These are phyloP conservation scores for Cryptocephalus primarius DNA, from an alignment of 2,888 invertebrate species.

Conservation along the genomic window DNA sequence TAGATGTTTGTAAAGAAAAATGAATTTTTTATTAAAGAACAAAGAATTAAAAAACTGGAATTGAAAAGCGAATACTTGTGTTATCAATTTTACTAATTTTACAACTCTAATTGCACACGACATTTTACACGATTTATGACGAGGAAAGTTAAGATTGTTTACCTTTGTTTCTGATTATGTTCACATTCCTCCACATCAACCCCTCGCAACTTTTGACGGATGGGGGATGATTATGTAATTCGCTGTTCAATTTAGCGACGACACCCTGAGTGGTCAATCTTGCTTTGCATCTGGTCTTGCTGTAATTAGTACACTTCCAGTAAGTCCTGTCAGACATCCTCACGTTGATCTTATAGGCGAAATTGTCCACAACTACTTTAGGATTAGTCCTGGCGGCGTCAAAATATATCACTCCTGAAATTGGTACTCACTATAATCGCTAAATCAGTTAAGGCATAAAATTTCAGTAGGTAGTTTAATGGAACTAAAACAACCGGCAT, in stretches of 20 bases:
- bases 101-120: no score
- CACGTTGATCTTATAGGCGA: constrained; percentile 18
- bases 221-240: constrained; percentile 17
- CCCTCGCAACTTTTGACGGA: constrained; percentile 8
- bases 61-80: no score
- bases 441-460: not conserved
- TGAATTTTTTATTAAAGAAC: no score
- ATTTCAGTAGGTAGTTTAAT: no score
- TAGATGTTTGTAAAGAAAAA: no score
- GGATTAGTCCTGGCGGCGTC: constrained; percentile 16
- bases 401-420: constrained; percentile 12
- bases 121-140: not conserved
- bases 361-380: constrained; percentile 21
- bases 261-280: constrained; percentile 20
- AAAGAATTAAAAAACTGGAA: no score
- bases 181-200: constrained; percentile 8
- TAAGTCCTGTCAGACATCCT: constrained; percentile 19
- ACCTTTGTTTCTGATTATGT: constrained; percentile 6
- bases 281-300: constrained; percentile 21
- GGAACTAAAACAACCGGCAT: no score
- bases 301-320: constrained; percentile 24
- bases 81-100: no score
- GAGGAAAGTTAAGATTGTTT: not conserved
- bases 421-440: not conserved
- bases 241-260: constrained; percentile 9